Evolutionary conservation across 2,797 vertebrate genomes (phyloP), one percentile per base, ranked within the genome.

Genomic region (Chelmon rostratus): DNA sequence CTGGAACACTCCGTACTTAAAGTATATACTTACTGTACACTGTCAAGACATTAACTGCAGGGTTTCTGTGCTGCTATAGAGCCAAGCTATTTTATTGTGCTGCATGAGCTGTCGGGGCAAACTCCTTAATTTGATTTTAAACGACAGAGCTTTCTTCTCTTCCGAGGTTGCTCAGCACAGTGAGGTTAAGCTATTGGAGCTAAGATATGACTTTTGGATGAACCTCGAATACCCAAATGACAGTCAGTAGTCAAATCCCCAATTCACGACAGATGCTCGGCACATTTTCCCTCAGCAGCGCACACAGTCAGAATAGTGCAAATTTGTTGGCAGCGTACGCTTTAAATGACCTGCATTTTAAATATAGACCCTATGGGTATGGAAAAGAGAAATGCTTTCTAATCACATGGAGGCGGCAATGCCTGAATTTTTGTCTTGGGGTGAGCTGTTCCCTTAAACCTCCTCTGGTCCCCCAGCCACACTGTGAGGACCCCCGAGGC

Each of bases 361-460:
- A 66, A 49, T 23, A 38, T 7, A 15, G 28, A 63, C 35, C 9
- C 18, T n/a, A 21, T 53, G 16, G 42, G 12, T 47, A 25, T 63
- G 16, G 18, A 35, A 18, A 44, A 42, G n/a, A 25, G 16, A 56
- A 16, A 16, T 35, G 9, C 8, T 35, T 0, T 40, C 49, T 13
- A 35, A 62, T 53, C 61, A 42, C 59, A 46, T 21, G 8, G 35
- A n/a, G 19, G 23, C 23, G 37, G 2, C 68, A 50, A 64, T 68
- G 53, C 12, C 31, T 31, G 31, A 67, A 81, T 68, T 76, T 64
- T 56, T 49, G 68, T 81, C 28, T 53, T 54, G 19, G 3, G 42
- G 19, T 49, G 25, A 65, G 58, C 28, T 56, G 10, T 67, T 66
- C 35, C 18, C 68, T 50, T 53, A 38, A 58, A 57, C 47, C 25